Percentiles rank a stretch among this genome's conserved stretches.
phyloP scores from a whole-genome alignment of 2,888 invertebrate species.

The Spodoptera littoralis region DNA sequence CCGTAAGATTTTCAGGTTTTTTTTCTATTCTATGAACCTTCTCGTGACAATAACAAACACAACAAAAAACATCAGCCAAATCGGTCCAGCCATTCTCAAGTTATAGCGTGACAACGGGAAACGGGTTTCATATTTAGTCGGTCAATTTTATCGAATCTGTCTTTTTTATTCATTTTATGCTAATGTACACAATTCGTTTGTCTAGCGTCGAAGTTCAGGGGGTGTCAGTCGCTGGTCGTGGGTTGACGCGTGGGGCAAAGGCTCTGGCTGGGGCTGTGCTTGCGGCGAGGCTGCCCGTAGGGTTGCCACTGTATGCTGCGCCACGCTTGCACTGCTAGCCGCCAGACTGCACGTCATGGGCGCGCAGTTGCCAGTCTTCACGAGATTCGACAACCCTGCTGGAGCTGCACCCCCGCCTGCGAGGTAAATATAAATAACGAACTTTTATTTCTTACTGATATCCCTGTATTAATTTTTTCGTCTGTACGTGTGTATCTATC shows the following conservation, averaged over 20 bases:
- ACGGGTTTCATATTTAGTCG: too few species aligned
- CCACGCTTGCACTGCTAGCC: slow-evolving; percentile 94
- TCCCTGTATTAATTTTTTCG: too few species aligned
- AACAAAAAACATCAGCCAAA: too few species aligned
- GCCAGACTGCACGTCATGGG: slow-evolving; percentile 98
- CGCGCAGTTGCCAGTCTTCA: slow-evolving; percentile 98
- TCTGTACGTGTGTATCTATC: too few species aligned
- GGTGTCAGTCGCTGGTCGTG: slow-evolving; percentile 78
- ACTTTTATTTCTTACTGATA: too few species aligned
- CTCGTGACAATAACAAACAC: too few species aligned
- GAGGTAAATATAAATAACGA: slow-evolving; percentile 63
- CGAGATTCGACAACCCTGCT: slow-evolving; percentile 99
- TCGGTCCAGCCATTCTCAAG: too few species aligned
- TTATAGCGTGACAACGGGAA: too few species aligned
- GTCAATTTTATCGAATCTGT: background rate
- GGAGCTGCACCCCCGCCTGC: slow-evolving; percentile 95
- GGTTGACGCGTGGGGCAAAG: slow-evolving; percentile 85
- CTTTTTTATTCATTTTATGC: background rate
- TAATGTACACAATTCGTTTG: slow-evolving; percentile 9
- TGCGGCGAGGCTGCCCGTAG: slow-evolving; percentile 92
- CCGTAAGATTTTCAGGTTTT: too few species aligned
- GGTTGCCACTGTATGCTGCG: slow-evolving; percentile 93
- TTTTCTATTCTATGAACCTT: too few species aligned
- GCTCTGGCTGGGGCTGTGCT: slow-evolving; percentile 82
- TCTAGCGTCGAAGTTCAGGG: slow-evolving; percentile 74